A percentile compares a stretch with the other conserved stretches of the same genome.
Conservation (phyloP, 2,888 invertebrate genomes). For the Lasioglossum morio region DNA sequence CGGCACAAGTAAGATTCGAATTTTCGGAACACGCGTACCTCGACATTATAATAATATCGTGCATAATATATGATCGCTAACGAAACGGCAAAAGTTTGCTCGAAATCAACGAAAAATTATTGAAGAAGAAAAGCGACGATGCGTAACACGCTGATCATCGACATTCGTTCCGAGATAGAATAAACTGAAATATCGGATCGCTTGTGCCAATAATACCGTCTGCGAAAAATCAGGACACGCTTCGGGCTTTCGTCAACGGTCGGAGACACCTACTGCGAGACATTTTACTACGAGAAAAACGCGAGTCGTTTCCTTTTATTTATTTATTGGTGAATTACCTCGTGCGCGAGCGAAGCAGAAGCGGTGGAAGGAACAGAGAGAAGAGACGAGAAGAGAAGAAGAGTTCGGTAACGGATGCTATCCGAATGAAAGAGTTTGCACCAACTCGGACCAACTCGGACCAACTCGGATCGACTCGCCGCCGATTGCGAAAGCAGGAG, state of each 20-base stretch:
- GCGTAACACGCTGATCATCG: background rate
- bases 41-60: background rate
- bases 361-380: constrained; percentile 17
- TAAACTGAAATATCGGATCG: constrained; percentile 9
- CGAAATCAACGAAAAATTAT: background rate
- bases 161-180: background rate
- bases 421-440: constrained; percentile 23
- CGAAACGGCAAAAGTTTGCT: background rate
- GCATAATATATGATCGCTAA: background rate
- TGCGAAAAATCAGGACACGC: constrained; percentile 47
- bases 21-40: background rate
- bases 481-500: constrained; percentile 22
- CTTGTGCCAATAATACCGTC: constrained; percentile 33
- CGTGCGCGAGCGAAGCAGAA: constrained; percentile 42
- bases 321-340: constrained; percentile 46
- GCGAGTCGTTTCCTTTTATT: background rate
- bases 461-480: constrained; percentile 13
- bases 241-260: constrained; percentile 28
- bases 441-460: constrained; percentile 15
- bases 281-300: constrained; percentile 17
- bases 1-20: background rate
- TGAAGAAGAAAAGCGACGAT: background rate
- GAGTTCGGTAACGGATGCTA: constrained; percentile 26
- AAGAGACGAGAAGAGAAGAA: constrained; percentile 22
- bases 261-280: background rate